These are phyloP conservation scores for Maccullochella peelii DNA, from an alignment of 2,113 vertebrate genomes.

Conservation along the genomic window DNA sequence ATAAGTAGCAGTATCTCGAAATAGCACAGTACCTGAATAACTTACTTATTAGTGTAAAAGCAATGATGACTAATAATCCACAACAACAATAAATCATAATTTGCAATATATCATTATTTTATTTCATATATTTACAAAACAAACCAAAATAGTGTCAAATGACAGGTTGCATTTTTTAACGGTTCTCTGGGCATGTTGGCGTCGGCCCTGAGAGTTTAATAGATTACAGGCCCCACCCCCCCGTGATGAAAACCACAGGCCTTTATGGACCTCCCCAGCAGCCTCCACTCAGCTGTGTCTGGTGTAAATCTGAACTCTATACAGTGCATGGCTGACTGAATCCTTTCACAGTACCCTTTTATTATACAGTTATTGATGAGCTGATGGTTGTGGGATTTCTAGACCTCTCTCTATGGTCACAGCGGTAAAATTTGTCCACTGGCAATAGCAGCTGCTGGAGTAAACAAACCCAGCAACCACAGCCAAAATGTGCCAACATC, in stretches of 20 bases:
- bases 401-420: constrained; percentile 40
- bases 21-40: not conserved
- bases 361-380: constrained; percentile 48
- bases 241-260: constrained; percentile 13
- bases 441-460: not conserved
- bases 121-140: constrained; percentile 70
- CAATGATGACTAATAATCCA: constrained; percentile 15
- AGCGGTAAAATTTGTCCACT: constrained; percentile 3
- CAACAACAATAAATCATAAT: not conserved
- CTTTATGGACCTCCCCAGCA: constrained; percentile 11
- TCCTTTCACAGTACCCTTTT: constrained; percentile 63
- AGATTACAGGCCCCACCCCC: not conserved
- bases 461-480: constrained; percentile 54
- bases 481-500: constrained; percentile 28
- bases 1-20: not conserved
- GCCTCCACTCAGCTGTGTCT: constrained; percentile 31
- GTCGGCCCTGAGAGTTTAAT: constrained; percentile 55
- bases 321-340: constrained; percentile 58
- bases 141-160: constrained; percentile 45
- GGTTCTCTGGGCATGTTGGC: constrained; percentile 21
- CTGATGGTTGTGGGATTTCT: constrained; percentile 47
- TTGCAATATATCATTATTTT: constrained; percentile 50
- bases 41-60: not conserved
- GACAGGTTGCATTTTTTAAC: constrained; percentile 24
- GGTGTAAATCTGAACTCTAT: constrained; percentile 28